Percentiles rank a stretch among this genome's conserved stretches.
These are phyloP conservation scores for Aramus guarauna DNA, from an alignment of 2,113 vertebrate species.

Conservation along the genomic window DNA sequence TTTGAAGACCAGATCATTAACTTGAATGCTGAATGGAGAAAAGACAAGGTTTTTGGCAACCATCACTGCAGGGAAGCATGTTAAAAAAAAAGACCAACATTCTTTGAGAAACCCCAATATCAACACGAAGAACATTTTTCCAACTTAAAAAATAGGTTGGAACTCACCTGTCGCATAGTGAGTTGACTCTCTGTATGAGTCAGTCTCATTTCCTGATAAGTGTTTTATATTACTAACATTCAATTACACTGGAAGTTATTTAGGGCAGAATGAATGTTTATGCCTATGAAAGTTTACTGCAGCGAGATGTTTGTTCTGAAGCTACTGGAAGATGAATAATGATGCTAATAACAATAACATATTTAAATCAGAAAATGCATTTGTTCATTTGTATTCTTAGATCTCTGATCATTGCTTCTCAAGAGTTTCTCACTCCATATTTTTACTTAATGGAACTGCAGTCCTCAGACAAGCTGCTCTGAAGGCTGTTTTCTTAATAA, in stretches of 20 bases:
- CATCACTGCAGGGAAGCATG: not conserved
- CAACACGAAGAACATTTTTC: not conserved
- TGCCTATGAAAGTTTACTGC: slow-evolving; percentile 13
- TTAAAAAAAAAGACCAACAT: not conserved
- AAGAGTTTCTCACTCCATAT: not conserved
- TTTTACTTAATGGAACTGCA: not conserved
- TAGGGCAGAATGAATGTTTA: slow-evolving; percentile 42
- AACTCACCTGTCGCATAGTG: not conserved
- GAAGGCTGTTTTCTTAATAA: slow-evolving; percentile 34
- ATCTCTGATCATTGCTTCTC: not conserved
- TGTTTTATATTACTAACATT: slow-evolving; percentile 28
- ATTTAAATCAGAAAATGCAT: slow-evolving; percentile 39
- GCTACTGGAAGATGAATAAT: slow-evolving; percentile 37
- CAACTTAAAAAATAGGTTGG: not conserved
- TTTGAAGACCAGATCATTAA: not conserved
- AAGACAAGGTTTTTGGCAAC: not conserved
- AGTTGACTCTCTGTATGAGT: not conserved
- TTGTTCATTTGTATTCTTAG: slow-evolving; percentile 36
- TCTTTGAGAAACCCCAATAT: not conserved
- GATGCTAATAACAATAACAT: slow-evolving; percentile 39
- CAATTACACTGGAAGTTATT: slow-evolving; percentile 37
- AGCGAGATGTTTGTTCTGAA: not conserved
- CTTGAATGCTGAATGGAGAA: not conserved
- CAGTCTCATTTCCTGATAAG: slow-evolving; percentile 26
- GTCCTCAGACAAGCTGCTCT: not conserved